Conservation (phyloP, 2,888 invertebrate species). For the Sphaerophoria taeniata region DNA sequence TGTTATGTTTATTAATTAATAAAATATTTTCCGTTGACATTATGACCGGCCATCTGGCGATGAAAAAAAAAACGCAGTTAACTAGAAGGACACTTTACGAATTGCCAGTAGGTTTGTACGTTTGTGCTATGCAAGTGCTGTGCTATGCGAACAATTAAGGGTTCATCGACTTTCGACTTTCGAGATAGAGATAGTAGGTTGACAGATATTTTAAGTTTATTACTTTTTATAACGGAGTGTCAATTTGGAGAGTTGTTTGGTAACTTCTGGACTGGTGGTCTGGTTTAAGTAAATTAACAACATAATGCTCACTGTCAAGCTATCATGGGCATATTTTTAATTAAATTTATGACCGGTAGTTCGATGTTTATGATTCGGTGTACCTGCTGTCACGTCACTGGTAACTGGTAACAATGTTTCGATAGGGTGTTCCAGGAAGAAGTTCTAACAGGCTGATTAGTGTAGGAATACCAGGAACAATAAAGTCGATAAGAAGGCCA, state of each 20-base stretch:
- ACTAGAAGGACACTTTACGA: background rate
- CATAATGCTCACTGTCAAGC: background rate
- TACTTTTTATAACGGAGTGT: background rate
- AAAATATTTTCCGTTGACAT: slow-evolving; percentile 55
- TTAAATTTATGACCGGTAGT: slow-evolving; percentile 56
- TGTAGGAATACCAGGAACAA: too few species aligned
- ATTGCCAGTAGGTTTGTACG: background rate
- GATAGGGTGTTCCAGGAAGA: too few species aligned
- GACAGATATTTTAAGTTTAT: slow-evolving; percentile 54
- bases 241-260: background rate
- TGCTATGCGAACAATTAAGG: slow-evolving; percentile 57
- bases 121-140: background rate
- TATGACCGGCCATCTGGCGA: slow-evolving; percentile 61
- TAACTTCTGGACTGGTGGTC: slow-evolving; percentile 17
- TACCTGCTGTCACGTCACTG: too few species aligned
- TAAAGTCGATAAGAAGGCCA: too few species aligned
- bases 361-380: slow-evolving; percentile 20
- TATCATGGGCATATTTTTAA: slow-evolving; percentile 56
- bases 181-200: background rate
- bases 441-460: too few species aligned
- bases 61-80: background rate
- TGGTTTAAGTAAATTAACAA: slow-evolving; percentile 38
- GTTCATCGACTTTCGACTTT: slow-evolving; percentile 53
- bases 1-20: slow-evolving; percentile 62
- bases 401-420: too few species aligned